Base-by-base conservation (phyloP, 2,888 invertebrate genomes). In the Theristus sp. region DNA sequence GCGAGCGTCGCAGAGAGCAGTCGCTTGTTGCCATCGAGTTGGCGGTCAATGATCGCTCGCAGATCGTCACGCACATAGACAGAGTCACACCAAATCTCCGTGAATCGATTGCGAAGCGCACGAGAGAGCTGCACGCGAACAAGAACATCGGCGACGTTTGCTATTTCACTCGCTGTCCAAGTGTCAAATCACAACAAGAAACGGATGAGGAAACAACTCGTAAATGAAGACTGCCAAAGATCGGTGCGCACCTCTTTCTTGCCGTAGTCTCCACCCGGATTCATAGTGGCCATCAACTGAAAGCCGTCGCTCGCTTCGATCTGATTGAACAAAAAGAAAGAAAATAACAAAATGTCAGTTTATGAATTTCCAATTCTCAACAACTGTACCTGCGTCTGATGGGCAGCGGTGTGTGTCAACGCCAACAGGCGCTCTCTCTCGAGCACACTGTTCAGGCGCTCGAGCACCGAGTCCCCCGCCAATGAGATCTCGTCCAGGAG, bases 201-300 rank as follows among this genome's bases (percentile, higher is more conserved):
- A n/a, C n/a, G n/a, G n/a, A n/a, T n/a, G n/a, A n/a, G n/a, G n/a
- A n/a, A n/a, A n/a, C n/a, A n/a, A n/a, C n/a, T n/a, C n/a, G n/a
- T n/a, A n/a, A n/a, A n/a, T n/a, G n/a, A n/a, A n/a, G n/a, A n/a
- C n/a, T n/a, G n/a, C n/a, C n/a, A n/a, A 54, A 47, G 26, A 59
- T 56, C 3, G 20, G 49, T n/a, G 20, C 65, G 62, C 66, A 81
- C 81, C 76, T 99, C 98, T 74, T 98, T 98, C 75, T 99, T 99
- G 1, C 98, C 98, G 74, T 88, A 98, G 79, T 99, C 98, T 0
- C 96, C 96, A 20, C 96, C 94, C 10, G 98, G 98, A 79, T 99
- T 99, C 98, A 99, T 99, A 0, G 98, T 99, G 1, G 89, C 91
- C 62, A 96, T 82, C 70, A 98, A 87, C 68, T 87, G 84, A 73